These are phyloP conservation scores for Ptilorrhoa leucosticta DNA, from an alignment of 2,113 vertebrate species.

Conservation along the genomic window DNA sequence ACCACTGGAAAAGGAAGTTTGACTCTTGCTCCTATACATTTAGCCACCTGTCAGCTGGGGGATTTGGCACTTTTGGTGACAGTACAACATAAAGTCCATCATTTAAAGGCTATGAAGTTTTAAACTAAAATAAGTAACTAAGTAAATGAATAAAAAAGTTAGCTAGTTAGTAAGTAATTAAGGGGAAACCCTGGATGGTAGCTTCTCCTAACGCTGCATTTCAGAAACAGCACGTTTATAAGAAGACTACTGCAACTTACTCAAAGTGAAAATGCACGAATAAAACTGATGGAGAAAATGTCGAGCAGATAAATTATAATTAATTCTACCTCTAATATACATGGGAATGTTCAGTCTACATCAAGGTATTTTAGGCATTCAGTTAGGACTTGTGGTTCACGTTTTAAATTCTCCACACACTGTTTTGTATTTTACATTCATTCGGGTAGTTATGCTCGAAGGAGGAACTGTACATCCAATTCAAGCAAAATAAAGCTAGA, in stretches of 20 bases:
- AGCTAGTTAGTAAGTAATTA: not conserved
- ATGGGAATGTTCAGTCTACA: not conserved
- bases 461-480: not conserved
- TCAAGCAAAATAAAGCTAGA: not conserved
- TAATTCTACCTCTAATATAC: not conserved
- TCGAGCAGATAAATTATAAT: not conserved
- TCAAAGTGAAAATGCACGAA: not conserved
- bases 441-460: not conserved
- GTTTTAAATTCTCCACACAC: not conserved
- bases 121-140: not conserved
- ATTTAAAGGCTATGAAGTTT: not conserved
- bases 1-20: not conserved
- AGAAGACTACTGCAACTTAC: not conserved
- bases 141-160: not conserved
- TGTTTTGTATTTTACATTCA: not conserved
- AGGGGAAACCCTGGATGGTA: not conserved
- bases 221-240: not conserved
- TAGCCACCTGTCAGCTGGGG: not conserved
- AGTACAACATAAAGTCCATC: not conserved
- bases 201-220: not conserved
- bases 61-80: not conserved
- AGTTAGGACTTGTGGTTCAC: not conserved
- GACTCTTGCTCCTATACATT: not conserved
- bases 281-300: not conserved
- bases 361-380: not conserved